Percentiles rank a stretch among this genome's conserved stretches.
Evolutionary conservation across 2,113 vertebrate genomes (phyloP).

Genomic region (Perca fluviatilis): DNA sequence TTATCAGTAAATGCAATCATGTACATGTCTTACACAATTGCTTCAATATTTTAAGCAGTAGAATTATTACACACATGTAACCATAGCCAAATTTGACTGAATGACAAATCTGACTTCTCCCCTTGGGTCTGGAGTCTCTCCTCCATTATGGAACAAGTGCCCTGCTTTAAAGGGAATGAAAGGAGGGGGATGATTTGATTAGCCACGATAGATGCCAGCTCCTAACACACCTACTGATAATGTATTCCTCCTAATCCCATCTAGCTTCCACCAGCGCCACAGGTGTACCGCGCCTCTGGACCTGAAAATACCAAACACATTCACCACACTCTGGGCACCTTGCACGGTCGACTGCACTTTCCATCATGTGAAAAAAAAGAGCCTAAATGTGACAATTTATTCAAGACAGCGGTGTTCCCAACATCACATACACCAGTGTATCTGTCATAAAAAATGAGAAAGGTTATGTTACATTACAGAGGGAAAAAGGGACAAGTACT

Average conservation of each 20-base stretch:
- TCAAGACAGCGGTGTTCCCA: background rate
- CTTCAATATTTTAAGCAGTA: background rate
- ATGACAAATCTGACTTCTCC: conserved; percentile 21
- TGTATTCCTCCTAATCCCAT: conserved; percentile 57
- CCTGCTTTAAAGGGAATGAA: conserved; percentile 42
- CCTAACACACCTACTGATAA: conserved; percentile 49
- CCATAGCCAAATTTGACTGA: background rate
- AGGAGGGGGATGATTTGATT: conserved; percentile 59
- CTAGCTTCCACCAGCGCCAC: conserved; percentile 28
- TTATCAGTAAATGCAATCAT: conserved; percentile 18
- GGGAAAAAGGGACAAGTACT: background rate
- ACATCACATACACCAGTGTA: background rate
- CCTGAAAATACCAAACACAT: conserved; percentile 44
- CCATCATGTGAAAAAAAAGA: conserved; percentile 24
- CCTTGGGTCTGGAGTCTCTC: conserved; percentile 18
- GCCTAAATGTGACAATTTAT: conserved; percentile 13
- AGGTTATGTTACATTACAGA: conserved; percentile 10
- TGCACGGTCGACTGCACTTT: conserved; percentile 28
- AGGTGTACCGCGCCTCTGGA: conserved; percentile 28
- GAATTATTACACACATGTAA: background rate
- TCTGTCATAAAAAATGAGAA: conserved; percentile 11
- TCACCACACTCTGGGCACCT: conserved; percentile 9
- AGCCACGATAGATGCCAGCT: conserved; percentile 24
- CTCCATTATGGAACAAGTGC: conserved; percentile 37
- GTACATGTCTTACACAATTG: background rate